These are phyloP conservation scores for Hippolais icterina DNA, from an alignment of 2,113 vertebrate genomes.

Conservation along the genomic window DNA sequence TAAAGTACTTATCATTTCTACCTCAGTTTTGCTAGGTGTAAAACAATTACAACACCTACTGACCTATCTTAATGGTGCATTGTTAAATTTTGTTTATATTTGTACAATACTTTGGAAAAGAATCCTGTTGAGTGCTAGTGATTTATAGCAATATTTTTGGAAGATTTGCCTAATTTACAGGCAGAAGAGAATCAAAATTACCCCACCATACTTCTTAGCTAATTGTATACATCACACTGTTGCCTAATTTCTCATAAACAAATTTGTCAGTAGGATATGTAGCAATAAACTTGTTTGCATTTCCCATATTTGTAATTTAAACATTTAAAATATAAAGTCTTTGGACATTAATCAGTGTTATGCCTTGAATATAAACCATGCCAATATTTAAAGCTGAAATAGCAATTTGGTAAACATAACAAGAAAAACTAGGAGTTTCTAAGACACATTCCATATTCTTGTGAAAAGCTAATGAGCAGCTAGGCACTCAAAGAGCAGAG, in stretches of 20 bases:
- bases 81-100: neutral
- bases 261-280: neutral
- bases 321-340: neutral
- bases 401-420: neutral
- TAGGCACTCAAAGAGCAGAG: neutral
- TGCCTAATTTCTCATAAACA: neutral
- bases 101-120: neutral
- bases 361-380: neutral
- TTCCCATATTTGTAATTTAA: neutral
- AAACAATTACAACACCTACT: neutral
- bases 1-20: neutral
- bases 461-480: neutral
- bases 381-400: neutral
- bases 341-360: neutral
- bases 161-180: neutral
- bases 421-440: neutral
- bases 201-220: neutral
- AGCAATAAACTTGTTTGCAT: neutral
- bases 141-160: neutral
- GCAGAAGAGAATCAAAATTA: neutral
- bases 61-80: neutral
- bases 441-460: neutral
- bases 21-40: neutral
- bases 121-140: neutral
- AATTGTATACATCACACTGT: neutral